Conservation (phyloP, 2,888 invertebrate species). For the Dermolepida albohirtum region DNA sequence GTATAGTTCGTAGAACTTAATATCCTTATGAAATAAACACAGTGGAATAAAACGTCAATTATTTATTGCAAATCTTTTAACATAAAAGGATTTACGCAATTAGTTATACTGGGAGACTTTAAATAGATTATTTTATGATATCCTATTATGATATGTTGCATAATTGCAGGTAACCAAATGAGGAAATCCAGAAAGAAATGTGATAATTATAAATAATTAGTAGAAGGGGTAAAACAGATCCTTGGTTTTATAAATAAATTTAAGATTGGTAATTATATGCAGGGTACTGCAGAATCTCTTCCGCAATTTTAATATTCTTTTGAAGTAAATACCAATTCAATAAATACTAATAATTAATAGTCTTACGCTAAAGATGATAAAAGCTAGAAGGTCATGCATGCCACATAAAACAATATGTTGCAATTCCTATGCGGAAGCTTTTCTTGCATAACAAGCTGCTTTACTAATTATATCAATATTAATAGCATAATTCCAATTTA, state of each 20-base stretch:
- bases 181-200: constrained; percentile 21
- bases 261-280: constrained; percentile 14
- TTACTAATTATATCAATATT: too few species aligned
- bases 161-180: constrained; percentile 24
- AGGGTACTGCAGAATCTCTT: constrained; percentile 12
- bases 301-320: constrained; percentile 32
- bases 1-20: too few species aligned
- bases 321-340: constrained; percentile 17
- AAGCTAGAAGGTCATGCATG: constrained; percentile 20
- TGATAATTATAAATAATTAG: constrained; percentile 27
- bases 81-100: not conserved
- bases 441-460: constrained; percentile 14
- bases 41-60: too few species aligned
- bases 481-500: too few species aligned
- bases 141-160: constrained; percentile 12
- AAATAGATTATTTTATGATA: not conserved
- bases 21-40: too few species aligned
- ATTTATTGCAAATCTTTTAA: too few species aligned
- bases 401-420: constrained; percentile 19
- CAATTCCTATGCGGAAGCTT: constrained; percentile 5
- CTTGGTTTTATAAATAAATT: constrained; percentile 25
- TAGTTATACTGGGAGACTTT: not conserved
- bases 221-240: constrained; percentile 3
- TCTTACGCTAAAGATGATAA: constrained; percentile 23
- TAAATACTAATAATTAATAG: constrained; percentile 20